Conservation (phyloP, 35 echinoderm and acorn worm genomes). For the Lytechinus pictus region DNA sequence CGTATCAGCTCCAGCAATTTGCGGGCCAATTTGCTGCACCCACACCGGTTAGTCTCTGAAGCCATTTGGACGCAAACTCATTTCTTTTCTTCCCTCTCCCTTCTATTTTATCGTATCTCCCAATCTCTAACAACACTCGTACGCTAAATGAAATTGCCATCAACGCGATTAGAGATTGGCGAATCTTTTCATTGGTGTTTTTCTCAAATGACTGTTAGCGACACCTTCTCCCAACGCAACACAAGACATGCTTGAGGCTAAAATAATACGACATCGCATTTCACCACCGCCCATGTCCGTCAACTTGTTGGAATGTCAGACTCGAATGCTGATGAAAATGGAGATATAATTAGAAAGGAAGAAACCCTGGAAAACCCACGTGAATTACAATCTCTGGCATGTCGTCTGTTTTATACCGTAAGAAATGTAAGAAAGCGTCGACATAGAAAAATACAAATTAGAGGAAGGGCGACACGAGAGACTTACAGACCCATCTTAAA, state of each 20-base stretch:
- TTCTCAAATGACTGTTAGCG: constrained; percentile 51
- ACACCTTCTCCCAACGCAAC: constrained; percentile 46
- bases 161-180: constrained; percentile 48
- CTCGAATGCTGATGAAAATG: constrained; percentile 37
- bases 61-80: constrained; percentile 47
- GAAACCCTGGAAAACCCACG: constrained; percentile 26
- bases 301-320: constrained; percentile 48
- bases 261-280: constrained; percentile 54
- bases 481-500: constrained; percentile 45
- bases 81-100: background rate
- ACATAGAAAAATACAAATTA: constrained; percentile 29
- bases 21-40: constrained; percentile 49
- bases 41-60: constrained; percentile 50
- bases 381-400: constrained; percentile 39
- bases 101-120: constrained; percentile 23
- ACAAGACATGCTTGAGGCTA: constrained; percentile 30
- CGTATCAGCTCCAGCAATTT: constrained; percentile 43
- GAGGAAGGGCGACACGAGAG: constrained; percentile 20
- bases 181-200: constrained; percentile 38
- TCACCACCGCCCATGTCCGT: constrained; percentile 43
- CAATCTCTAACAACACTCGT: constrained; percentile 51
- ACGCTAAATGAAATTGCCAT: constrained; percentile 55
- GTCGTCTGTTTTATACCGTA: background rate
- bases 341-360: constrained; percentile 54
- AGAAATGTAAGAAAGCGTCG: background rate